phyloP scores from a whole-genome alignment of 1,140 invertebrate species.

The Cotesia vestalis region DNA sequence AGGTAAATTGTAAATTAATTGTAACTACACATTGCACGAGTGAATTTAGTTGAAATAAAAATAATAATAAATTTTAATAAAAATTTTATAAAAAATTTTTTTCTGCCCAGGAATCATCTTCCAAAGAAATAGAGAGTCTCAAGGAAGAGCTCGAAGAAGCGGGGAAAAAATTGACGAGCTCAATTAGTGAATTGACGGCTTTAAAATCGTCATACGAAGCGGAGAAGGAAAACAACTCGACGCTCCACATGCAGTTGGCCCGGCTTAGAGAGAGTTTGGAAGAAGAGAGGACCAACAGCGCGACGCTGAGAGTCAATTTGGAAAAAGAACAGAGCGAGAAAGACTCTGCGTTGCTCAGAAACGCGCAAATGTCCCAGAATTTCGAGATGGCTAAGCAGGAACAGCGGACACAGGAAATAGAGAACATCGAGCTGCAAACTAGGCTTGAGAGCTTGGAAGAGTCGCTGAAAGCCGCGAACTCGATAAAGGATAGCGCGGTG shows the following conservation, averaged over 20 bases:
- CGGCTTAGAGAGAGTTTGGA: constrained; percentile 54
- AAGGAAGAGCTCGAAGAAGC: constrained; percentile 59
- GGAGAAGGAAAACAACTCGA: constrained; percentile 53
- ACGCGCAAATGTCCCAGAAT: constrained; percentile 85
- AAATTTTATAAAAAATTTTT: background rate
- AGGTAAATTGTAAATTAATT: too few relatives aligned
- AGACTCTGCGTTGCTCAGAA: constrained; percentile 78
- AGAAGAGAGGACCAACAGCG: constrained; percentile 48
- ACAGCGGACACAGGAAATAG: constrained; percentile 71
- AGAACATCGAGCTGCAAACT: constrained; percentile 62
- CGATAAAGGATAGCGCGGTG: constrained; percentile 67
- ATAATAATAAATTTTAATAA: background rate
- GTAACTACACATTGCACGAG: background rate
- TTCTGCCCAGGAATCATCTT: constrained; percentile 55
- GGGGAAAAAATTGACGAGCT: constrained; percentile 41
- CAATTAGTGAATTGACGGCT: constrained; percentile 51
- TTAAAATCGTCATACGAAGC: constrained; percentile 52
- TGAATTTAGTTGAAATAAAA: background rate
- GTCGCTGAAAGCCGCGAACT: constrained; percentile 50
- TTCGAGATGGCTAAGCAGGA: constrained; percentile 78
- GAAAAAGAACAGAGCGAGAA: constrained; percentile 76
- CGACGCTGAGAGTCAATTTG: constrained; percentile 52
- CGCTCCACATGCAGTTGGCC: constrained; percentile 53
- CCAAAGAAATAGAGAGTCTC: constrained; percentile 62
- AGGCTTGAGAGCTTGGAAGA: constrained; percentile 56